Conservation (phyloP, 2,888 invertebrate species). For the Sinopyrophorus schimmeli region DNA sequence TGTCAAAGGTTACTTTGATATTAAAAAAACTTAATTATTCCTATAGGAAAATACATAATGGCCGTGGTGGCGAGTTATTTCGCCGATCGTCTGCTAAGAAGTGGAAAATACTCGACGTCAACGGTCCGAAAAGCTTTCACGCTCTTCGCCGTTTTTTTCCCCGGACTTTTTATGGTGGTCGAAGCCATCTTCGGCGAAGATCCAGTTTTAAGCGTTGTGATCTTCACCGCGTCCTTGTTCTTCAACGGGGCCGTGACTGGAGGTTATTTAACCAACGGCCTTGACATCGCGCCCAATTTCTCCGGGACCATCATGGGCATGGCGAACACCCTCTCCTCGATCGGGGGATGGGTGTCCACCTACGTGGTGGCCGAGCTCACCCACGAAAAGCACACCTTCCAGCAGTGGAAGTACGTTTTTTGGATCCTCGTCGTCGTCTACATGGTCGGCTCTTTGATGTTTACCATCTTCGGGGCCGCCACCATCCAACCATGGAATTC, state of each 20-base stretch:
- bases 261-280: constrained; percentile 82
- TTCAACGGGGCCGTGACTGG: constrained; percentile 86
- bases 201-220: constrained; percentile 71
- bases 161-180: constrained; percentile 73
- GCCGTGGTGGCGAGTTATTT: constrained; percentile 73
- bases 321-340: constrained; percentile 83
- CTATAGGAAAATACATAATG: constrained; percentile 73
- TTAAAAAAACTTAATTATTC: no score
- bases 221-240: constrained; percentile 79
- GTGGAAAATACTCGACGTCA: constrained; percentile 72
- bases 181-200: constrained; percentile 74
- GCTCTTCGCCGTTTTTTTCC: constrained; percentile 64
- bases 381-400: constrained; percentile 70
- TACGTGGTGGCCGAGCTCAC: constrained; percentile 80
- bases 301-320: constrained; percentile 87
- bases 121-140: constrained; percentile 72
- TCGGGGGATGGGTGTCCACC: constrained; percentile 81
- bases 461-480: constrained; percentile 68
- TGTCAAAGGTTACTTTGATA: no score
- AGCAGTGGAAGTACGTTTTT: constrained; percentile 81
- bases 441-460: constrained; percentile 66
- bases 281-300: constrained; percentile 88
- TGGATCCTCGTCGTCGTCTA: constrained; percentile 77
- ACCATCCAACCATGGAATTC: constrained; percentile 64
- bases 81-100: constrained; percentile 71